Conservation (phyloP, 2,888 invertebrate species). For the Xestia ashworthii region DNA sequence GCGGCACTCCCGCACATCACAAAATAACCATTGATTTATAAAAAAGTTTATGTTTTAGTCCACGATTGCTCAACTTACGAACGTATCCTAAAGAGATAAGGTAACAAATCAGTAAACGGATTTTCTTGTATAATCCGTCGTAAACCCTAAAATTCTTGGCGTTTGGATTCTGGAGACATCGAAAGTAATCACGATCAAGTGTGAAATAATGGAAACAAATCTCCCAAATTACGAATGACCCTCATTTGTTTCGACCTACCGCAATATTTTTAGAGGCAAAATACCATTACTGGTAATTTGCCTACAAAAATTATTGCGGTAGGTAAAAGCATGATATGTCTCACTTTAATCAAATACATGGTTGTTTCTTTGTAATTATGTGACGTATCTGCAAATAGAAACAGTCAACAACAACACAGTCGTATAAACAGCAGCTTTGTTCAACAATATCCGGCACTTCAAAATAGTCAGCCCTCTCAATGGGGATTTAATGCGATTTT, state of each 20-base stretch:
- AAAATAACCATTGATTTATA: constrained; percentile 73
- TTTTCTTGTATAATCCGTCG: constrained; percentile 33
- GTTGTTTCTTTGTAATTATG: not conserved
- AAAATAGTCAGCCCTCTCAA: constrained; percentile 66
- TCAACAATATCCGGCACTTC: constrained; percentile 66
- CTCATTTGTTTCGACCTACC: constrained; percentile 5
- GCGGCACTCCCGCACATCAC: constrained; percentile 75
- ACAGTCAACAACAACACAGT: not conserved
- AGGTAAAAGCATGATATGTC: too few relatives aligned
- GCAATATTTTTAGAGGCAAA: constrained; percentile 9
- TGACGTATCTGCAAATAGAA: not conserved
- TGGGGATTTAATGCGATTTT: constrained; percentile 77
- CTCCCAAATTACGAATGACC: constrained; percentile 17
- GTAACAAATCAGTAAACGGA: constrained; percentile 3
- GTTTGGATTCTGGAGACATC: constrained; percentile 47
- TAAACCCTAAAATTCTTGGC: constrained; percentile 51
- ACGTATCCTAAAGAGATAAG: constrained; percentile 25
- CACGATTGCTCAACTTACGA: constrained; percentile 34
- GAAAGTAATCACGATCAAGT: constrained; percentile 52
- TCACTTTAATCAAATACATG: not conserved
- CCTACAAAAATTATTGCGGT: too few relatives aligned
- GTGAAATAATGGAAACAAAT: constrained; percentile 50
- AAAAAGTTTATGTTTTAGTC: constrained; percentile 66
- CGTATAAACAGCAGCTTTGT: constrained; percentile 20
- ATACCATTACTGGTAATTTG: not conserved